Conservation (phyloP, 2,888 invertebrate species). For the Ctena decussata region DNA sequence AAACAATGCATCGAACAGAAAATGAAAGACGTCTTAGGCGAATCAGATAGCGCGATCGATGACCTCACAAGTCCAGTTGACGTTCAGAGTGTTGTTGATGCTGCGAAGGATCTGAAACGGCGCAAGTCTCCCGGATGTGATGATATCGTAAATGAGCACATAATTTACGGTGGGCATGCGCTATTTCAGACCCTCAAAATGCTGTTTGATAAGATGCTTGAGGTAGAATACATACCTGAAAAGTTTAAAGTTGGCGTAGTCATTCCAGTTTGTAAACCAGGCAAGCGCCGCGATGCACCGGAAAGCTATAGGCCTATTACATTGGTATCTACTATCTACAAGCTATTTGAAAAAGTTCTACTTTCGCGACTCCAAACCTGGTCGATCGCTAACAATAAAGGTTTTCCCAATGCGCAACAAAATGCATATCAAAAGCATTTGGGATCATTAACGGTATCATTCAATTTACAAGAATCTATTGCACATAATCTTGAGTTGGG, state of each 20-base stretch:
- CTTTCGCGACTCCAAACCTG: no score
- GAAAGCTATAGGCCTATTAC: no score
- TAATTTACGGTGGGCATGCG: slow-evolving; percentile 1
- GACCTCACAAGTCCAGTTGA: neutral
- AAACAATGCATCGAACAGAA: neutral
- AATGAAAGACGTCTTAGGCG: neutral
- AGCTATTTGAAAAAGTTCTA: no score
- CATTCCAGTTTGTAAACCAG: slow-evolving; percentile 19
- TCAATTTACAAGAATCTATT: no score
- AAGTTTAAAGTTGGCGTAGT: slow-evolving; percentile 25
- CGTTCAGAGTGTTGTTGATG: neutral
- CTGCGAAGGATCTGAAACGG: neutral
- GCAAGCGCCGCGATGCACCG: slow-evolving; percentile 1
- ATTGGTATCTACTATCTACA: no score
- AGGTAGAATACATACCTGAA: neutral
- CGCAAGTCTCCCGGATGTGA: slow-evolving; percentile 9
- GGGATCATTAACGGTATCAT: no score
- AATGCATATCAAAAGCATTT: no score
- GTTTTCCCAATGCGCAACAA: no score
- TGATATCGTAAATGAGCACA: neutral
- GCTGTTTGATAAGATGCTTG: slow-evolving; percentile 5
- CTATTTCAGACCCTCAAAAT: neutral
- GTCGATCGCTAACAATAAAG: no score
- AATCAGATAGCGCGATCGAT: neutral
- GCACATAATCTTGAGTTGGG: no score